Percentiles rank a stretch among this genome's conserved stretches.
These are phyloP conservation scores for Diadumene lineata DNA, from an alignment of 92 coral and sea anemone species.

Conservation along the genomic window DNA sequence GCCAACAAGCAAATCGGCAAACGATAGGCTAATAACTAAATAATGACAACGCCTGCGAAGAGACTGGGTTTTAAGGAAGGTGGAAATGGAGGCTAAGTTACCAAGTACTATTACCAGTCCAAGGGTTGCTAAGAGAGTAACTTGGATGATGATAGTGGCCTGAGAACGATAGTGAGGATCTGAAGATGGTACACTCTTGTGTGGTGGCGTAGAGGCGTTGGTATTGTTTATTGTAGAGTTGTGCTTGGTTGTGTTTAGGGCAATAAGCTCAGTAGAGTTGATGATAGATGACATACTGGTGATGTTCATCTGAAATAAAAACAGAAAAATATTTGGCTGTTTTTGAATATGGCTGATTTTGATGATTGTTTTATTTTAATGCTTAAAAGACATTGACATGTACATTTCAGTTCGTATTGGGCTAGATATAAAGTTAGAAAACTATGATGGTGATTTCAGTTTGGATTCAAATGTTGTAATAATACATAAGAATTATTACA, in stretches of 20 bases:
- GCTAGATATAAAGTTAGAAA: no score
- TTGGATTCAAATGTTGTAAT: no score
- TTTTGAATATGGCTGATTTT: no score
- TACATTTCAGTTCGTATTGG: no score
- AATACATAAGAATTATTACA: no score
- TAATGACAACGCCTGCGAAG: constrained; percentile 55
- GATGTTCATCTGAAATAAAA: not conserved
- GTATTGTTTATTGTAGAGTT: not conserved
- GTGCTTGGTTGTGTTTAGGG: not conserved
- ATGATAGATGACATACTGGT: not conserved
- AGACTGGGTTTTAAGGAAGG: constrained; percentile 50
- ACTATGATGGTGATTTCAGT: no score
- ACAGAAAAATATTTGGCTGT: no score
- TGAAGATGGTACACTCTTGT: not conserved
- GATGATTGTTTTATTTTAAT: no score
- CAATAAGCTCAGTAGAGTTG: not conserved
- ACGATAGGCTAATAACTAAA: constrained; percentile 47
- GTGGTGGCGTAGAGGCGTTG: not conserved
- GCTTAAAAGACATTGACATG: no score
- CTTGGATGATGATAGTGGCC: constrained; percentile 19
- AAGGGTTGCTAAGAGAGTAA: constrained; percentile 21
- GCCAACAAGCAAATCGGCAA: constrained; percentile 64
- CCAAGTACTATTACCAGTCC: constrained; percentile 38
- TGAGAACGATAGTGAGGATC: constrained; percentile 4
- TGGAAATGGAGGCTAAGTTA: constrained; percentile 42